Percentiles rank a stretch among this genome's conserved stretches.
Evolutionary conservation across 37 sponge, comb jelly and placozoan species (phyloP).

Genomic region (Ephydatia muelleri): DNA sequence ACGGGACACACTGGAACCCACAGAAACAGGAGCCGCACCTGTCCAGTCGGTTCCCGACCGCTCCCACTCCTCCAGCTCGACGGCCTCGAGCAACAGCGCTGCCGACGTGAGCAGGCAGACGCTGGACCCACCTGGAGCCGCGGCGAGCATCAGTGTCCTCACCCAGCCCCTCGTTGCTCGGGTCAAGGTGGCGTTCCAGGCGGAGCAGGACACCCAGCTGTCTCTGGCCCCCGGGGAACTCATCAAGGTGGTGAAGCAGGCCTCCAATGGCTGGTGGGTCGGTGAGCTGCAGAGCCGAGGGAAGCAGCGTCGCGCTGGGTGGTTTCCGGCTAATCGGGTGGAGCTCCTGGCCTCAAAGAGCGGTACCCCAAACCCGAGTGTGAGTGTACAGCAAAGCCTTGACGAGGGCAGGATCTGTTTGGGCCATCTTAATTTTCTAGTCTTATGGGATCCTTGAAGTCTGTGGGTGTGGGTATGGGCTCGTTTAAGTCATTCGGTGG

Average conservation of each 20-base stretch:
- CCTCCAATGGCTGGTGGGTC: conserved; percentile 82
- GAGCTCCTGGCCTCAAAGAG: conserved; percentile 45
- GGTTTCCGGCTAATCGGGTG: conserved; percentile 80
- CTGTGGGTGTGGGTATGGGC: not conserved
- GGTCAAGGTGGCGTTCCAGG: conserved; percentile 43
- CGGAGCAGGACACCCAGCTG: conserved; percentile 46
- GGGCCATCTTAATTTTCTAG: not conserved
- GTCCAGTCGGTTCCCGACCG: not conserved
- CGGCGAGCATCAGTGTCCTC: not conserved
- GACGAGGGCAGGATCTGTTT: not conserved
- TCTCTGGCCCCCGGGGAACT: conserved; percentile 57
- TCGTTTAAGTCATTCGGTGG: not conserved
- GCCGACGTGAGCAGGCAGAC: not conserved
- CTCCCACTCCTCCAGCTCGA: conserved; percentile 19
- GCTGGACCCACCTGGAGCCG: not conserved
- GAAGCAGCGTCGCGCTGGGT: conserved; percentile 56
- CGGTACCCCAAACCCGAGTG: no score
- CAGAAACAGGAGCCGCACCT: not conserved
- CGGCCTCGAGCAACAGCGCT: not conserved
- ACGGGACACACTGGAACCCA: not conserved
- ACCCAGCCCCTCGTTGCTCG: conserved; percentile 43
- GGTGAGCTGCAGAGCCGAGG: conserved; percentile 84
- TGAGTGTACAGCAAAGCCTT: no score
- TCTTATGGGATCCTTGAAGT: no score
- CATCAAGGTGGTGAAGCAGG: conserved; percentile 62